Percentiles rank a stretch among this genome's conserved stretches.
Evolutionary conservation across 53 echinoderm and acorn worm species (phyloP).

Genomic region (Paelopatides confundens): DNA sequence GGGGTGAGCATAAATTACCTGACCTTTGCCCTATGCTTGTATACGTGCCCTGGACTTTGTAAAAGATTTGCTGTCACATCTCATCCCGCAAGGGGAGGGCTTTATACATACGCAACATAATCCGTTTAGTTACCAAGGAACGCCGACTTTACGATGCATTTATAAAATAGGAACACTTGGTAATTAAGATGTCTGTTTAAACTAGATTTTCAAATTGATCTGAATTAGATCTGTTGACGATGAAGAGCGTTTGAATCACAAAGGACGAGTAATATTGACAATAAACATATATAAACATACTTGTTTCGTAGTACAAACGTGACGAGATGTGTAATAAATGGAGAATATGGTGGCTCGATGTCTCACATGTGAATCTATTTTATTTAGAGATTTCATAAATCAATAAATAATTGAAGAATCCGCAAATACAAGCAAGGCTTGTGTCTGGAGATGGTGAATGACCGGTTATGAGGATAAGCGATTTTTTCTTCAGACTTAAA

Average conservation of each 20-base stretch:
- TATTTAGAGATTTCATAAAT: neutral
- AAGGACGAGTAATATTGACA: neutral
- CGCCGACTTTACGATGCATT: neutral
- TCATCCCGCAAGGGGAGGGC: neutral
- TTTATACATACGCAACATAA: neutral
- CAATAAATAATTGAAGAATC: no score
- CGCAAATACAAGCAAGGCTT: no score
- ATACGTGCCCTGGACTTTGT: neutral
- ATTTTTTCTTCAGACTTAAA: no score
- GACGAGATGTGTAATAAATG: neutral
- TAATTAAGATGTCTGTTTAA: neutral
- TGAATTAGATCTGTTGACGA: neutral
- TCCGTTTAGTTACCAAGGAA: neutral
- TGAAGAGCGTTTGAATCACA: neutral
- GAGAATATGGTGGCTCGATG: neutral
- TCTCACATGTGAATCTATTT: neutral
- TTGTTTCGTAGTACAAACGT: neutral
- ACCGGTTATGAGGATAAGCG: no score
- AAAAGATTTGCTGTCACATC: no score
- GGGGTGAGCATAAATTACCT: neutral
- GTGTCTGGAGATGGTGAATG: no score
- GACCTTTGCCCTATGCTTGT: neutral
- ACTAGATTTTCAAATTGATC: neutral
- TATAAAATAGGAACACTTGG: neutral
- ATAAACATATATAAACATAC: neutral